Percentiles rank a stretch among this genome's conserved stretches.
Evolutionary conservation across 2,888 invertebrate genomes (phyloP).

Genomic region (Leptopilina drosophilae): DNA sequence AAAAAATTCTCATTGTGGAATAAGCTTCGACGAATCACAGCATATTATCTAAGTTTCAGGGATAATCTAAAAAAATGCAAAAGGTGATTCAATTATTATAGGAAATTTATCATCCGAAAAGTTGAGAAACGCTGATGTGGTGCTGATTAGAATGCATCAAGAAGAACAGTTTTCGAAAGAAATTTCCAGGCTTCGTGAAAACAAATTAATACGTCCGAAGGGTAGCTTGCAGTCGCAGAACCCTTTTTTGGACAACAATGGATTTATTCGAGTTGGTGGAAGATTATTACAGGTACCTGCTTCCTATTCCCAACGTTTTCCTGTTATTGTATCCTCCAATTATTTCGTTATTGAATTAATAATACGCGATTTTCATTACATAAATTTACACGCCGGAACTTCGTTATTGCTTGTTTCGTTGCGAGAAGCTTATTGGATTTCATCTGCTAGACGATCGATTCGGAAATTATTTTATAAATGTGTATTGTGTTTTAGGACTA

Average conservation of each 20-base stretch:
- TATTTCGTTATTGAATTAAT: slow-evolving; percentile 43
- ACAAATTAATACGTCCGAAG: neutral
- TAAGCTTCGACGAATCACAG: neutral
- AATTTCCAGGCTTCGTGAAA: neutral
- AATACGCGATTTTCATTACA: slow-evolving; percentile 42
- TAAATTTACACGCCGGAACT: slow-evolving; percentile 43
- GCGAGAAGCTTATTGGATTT: slow-evolving; percentile 44
- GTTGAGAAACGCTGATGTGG: neutral
- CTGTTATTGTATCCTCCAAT: slow-evolving; percentile 49
- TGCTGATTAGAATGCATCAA: neutral
- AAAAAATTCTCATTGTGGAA: neutral
- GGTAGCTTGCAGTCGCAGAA: neutral
- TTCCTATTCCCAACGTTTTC: slow-evolving; percentile 46
- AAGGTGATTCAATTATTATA: neutral
- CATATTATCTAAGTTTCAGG: neutral
- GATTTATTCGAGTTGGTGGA: slow-evolving; percentile 45
- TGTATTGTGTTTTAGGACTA: slow-evolving; percentile 48
- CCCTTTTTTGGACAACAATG: slow-evolving; percentile 43
- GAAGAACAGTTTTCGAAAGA: neutral
- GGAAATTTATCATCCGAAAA: neutral
- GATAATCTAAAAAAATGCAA: neutral
- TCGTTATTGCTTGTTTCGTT: slow-evolving; percentile 10
- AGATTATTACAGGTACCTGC: slow-evolving; percentile 37
- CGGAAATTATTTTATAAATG: slow-evolving; percentile 47
- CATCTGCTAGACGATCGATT: slow-evolving; percentile 46